Evolutionary conservation across 2,113 vertebrate species (phyloP).

Genomic region (Hippocampus comes): DNA sequence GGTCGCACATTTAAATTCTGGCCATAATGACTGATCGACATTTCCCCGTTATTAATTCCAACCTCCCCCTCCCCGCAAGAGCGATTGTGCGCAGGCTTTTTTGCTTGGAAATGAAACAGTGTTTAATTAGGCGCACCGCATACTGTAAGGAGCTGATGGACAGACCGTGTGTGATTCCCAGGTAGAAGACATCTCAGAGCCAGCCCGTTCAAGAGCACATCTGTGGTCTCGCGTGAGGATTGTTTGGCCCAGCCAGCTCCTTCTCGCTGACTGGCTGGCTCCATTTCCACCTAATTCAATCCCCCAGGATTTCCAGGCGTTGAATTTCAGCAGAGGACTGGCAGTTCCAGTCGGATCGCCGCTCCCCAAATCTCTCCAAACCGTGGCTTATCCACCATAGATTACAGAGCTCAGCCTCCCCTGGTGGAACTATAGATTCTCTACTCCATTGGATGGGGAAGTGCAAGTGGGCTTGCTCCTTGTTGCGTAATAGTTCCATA

Average conservation of each 20-base stretch:
- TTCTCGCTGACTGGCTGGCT: constrained; percentile 65
- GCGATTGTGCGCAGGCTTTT: constrained; percentile 22
- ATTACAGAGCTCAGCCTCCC: constrained; percentile 64
- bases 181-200: constrained; percentile 36
- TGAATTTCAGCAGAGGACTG: constrained; percentile 63
- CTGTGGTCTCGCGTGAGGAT: constrained; percentile 36
- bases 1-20: constrained; percentile 60
- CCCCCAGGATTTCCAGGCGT: constrained; percentile 63
- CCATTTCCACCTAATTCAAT: constrained; percentile 69
- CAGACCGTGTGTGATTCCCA: constrained; percentile 27
- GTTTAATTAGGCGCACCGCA: constrained; percentile 9
- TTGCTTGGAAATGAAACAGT: constrained; percentile 18
- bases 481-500: constrained; percentile 43
- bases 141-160: constrained; percentile 35
- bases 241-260: constrained; percentile 53
- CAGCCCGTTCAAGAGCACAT: constrained; percentile 43
- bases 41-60: constrained; percentile 49
- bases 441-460: constrained; percentile 18
- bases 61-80: constrained; percentile 25
- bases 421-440: constrained; percentile 25
- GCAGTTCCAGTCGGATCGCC: constrained; percentile 63
- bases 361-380: constrained; percentile 65
- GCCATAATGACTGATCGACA: constrained; percentile 51
- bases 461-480: constrained; percentile 44
- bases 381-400: constrained; percentile 54